phyloP scores from a whole-genome alignment of 2,888 invertebrate genomes.

The Phania funesta region DNA sequence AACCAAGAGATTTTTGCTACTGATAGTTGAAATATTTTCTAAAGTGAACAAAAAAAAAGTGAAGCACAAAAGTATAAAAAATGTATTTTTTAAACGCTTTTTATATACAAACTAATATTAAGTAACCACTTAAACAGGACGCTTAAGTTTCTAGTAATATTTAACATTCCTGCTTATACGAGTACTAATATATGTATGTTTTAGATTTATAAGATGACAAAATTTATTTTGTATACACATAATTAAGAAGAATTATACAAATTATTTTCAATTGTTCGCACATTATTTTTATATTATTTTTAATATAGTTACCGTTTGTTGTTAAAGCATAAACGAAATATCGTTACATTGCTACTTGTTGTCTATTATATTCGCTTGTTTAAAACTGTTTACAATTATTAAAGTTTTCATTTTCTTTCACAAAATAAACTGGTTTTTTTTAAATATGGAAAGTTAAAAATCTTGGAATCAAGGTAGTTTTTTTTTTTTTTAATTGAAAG shows the following conservation, averaged over 20 bases:
- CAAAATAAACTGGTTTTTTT: conserved; percentile 39
- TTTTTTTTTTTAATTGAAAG: no score
- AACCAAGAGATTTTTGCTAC: conserved; percentile 25
- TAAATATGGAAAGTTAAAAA: not conserved
- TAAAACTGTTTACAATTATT: conserved; percentile 32
- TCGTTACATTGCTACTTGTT: conserved; percentile 51
- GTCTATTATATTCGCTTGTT: conserved; percentile 47
- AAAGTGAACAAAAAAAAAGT: conserved; percentile 36
- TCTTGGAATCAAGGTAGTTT: not conserved
- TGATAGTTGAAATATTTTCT: conserved; percentile 26
- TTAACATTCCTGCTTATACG: conserved; percentile 69
- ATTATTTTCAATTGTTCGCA: conserved; percentile 42
- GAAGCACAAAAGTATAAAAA: conserved; percentile 19
- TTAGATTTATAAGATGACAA: conserved; percentile 38
- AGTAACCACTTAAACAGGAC: not conserved
- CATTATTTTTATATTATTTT: conserved; percentile 36
- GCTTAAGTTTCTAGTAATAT: conserved; percentile 11
- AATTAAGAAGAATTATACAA: conserved; percentile 18
- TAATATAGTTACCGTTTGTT: conserved; percentile 19
- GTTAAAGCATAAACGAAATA: conserved; percentile 37
- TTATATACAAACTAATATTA: not conserved
- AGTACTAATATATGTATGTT: conserved; percentile 55
- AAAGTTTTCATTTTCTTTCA: conserved; percentile 21
- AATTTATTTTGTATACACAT: conserved; percentile 45
- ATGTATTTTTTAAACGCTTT: not conserved